These are phyloP conservation scores for Drosophila rubida DNA, from an alignment of 2,888 invertebrate genomes.

Conservation along the genomic window DNA sequence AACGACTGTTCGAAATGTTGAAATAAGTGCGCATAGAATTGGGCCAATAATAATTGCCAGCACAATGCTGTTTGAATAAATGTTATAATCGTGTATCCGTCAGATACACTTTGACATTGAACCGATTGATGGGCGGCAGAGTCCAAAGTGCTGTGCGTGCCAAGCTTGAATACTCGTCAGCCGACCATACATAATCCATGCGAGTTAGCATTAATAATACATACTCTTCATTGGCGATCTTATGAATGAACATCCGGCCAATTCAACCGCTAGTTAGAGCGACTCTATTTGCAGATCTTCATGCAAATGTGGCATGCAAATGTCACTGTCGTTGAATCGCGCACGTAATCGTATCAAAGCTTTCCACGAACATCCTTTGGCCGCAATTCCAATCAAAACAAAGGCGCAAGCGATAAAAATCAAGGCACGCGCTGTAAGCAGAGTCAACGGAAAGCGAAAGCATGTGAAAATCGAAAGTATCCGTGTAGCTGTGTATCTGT, in stretches of 20 bases:
- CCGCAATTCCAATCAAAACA: slow-evolving; percentile 21
- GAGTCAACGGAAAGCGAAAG: slow-evolving; percentile 56
- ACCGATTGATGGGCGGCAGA: slow-evolving; percentile 1
- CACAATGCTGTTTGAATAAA: slow-evolving; percentile 16
- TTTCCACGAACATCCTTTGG: slow-evolving; percentile 2
- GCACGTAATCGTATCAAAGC: neutral
- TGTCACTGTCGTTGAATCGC: neutral
- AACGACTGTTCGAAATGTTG: neutral
- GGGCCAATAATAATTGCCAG: neutral
- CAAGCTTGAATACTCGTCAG: neutral
- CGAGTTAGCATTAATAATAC: neutral
- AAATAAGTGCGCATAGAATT: neutral
- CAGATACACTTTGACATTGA: slow-evolving; percentile 51
- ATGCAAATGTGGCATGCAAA: neutral
- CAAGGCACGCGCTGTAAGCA: slow-evolving; percentile 31
- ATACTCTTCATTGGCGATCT: neutral
- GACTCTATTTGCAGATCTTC: neutral
- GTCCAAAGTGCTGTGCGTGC: slow-evolving; percentile 3
- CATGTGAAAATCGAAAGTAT: slow-evolving; percentile 67
- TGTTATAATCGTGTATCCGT: slow-evolving; percentile 22
- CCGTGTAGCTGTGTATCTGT: slow-evolving; percentile 30
- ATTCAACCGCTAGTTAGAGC: neutral
- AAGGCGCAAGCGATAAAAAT: slow-evolving; percentile 30
- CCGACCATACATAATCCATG: neutral
- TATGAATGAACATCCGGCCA: neutral